These are phyloP conservation scores for Taeniopygia guttata DNA, from an alignment of 2,797 vertebrate genomes.

Conservation along the genomic window DNA sequence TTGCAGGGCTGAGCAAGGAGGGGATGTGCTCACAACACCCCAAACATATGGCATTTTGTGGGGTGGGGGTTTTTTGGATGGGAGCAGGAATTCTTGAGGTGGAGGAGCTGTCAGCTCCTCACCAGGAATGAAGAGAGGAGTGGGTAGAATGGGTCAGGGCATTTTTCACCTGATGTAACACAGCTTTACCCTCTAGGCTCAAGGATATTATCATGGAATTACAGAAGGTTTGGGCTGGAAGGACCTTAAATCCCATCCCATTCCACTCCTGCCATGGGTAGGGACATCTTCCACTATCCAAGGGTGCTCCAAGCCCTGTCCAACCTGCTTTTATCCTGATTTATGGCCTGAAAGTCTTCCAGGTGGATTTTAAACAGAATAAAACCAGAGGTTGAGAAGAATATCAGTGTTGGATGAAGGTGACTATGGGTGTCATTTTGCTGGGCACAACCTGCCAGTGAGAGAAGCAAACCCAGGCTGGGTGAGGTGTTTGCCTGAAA, in stretches of 20 bases:
- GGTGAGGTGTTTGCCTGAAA: not conserved
- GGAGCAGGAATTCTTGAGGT: not conserved
- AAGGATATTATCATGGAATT: not conserved
- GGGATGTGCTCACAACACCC: not conserved
- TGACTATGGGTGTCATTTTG: not conserved
- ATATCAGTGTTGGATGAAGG: not conserved
- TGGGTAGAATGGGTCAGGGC: not conserved
- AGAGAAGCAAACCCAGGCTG: not conserved
- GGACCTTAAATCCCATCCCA: not conserved
- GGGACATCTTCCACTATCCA: not conserved
- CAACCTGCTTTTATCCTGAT: not conserved
- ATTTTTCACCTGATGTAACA: not conserved
- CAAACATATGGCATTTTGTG: not conserved
- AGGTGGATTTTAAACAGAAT: not conserved
- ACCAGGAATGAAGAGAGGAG: accelerated
- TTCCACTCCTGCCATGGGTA: not conserved
- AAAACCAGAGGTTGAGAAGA: not conserved
- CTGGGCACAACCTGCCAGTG: not conserved
- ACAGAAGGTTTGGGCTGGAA: not conserved
- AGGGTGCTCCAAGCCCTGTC: not conserved
- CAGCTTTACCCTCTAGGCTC: accelerated
- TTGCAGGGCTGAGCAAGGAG: not conserved
- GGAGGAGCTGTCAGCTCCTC: not conserved
- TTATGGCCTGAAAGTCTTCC: not conserved
- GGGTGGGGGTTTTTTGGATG: accelerated